A percentile compares a stretch with the other conserved stretches of the same genome.
Conservation (phyloP, 2,888 invertebrate species). For the Dryadula phaetusa region DNA sequence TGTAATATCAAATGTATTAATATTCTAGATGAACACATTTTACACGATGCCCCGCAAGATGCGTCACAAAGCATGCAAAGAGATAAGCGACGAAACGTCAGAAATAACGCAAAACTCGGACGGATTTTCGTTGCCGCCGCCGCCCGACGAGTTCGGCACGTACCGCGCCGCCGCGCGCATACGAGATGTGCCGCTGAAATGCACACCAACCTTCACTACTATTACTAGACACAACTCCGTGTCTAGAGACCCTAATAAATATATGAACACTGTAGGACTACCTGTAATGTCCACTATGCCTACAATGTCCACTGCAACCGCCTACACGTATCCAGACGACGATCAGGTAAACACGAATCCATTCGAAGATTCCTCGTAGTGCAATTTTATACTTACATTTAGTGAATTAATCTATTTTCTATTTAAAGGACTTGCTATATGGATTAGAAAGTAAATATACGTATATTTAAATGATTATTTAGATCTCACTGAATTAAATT, state of each 20-base stretch:
- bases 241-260: slow-evolving; percentile 61
- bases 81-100: slow-evolving; percentile 72
- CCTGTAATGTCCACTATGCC: slow-evolving; percentile 56
- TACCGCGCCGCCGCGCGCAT: slow-evolving; percentile 72
- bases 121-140: slow-evolving; percentile 76
- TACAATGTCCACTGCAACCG: slow-evolving; percentile 41
- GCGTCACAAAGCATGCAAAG: slow-evolving; percentile 68
- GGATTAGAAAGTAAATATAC: slow-evolving; percentile 45
- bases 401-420: slow-evolving; percentile 24
- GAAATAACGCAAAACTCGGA: slow-evolving; percentile 77
- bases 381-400: slow-evolving; percentile 29
- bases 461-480: slow-evolving; percentile 35
- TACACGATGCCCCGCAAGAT: slow-evolving; percentile 79
- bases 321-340: slow-evolving; percentile 75
- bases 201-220: slow-evolving; percentile 69
- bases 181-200: slow-evolving; percentile 67
- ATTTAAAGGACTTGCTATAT: slow-evolving; percentile 44
- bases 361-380: slow-evolving; percentile 63
- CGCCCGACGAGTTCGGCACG: slow-evolving; percentile 76
- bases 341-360: slow-evolving; percentile 76
- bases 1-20: neutral
- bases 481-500: slow-evolving; percentile 23
- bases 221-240: slow-evolving; percentile 63
- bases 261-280: slow-evolving; percentile 74
- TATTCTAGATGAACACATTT: slow-evolving; percentile 70